Evolutionary conservation across 35 echinoderm and acorn worm species (phyloP).

Genomic region (Ophiothrix spiculata): DNA sequence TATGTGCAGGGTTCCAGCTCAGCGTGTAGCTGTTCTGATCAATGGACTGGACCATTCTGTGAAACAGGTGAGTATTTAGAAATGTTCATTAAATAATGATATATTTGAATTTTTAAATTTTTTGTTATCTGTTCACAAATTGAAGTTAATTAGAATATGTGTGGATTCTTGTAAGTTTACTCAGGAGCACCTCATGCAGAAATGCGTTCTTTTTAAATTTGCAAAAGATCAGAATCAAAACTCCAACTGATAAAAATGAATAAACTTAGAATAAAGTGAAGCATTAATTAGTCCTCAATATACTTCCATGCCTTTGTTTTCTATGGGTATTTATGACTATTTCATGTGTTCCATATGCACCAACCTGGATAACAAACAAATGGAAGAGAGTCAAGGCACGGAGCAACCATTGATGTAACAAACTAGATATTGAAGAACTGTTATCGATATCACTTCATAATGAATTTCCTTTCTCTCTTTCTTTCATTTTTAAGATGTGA

Average conservation of each 20-base stretch:
- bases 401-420: background rate
- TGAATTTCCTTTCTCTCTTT: background rate
- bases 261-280: too few species aligned
- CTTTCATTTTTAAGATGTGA: slow-evolving; percentile 12
- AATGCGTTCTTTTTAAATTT: background rate
- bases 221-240: background rate
- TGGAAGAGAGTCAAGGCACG: background rate
- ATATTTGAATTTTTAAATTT: background rate
- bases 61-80: background rate
- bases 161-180: background rate
- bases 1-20: background rate
- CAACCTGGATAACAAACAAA: background rate
- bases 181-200: background rate
- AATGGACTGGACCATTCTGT: background rate
- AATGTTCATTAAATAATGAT: background rate
- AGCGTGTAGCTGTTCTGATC: background rate
- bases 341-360: background rate
- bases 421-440: background rate
- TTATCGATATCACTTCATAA: background rate
- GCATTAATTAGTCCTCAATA: too few species aligned
- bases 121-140: background rate
- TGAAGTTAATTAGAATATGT: background rate
- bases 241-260: too few species aligned
- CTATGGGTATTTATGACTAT: background rate
- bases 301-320: background rate